Evolutionary conservation across 2,113 vertebrate species (phyloP).

Genomic region (Cercocebus atys): DNA sequence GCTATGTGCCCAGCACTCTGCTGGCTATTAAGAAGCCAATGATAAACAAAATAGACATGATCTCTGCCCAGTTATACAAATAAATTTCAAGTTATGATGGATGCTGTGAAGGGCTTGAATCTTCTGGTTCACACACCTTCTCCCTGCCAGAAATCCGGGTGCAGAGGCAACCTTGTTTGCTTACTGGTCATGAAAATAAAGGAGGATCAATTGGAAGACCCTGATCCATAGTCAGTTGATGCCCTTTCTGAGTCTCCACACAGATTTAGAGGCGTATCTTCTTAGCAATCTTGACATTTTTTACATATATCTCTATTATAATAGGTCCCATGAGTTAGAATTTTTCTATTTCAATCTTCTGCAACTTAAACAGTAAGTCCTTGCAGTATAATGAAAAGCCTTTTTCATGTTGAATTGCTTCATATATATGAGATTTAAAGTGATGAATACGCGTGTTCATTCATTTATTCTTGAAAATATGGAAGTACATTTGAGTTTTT

Average conservation of each 20-base stretch:
- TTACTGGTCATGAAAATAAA: background rate
- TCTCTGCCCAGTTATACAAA: background rate
- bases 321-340: background rate
- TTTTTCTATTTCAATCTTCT: background rate
- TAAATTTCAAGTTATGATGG: background rate
- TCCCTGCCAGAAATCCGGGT: slow-evolving; percentile 6
- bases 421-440: background rate
- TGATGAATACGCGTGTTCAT: background rate
- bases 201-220: background rate
- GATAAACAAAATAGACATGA: slow-evolving; percentile 25
- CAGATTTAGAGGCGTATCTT: background rate
- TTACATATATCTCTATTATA: background rate
- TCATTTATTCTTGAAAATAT: background rate
- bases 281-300: background rate
- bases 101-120: background rate
- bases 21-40: background rate
- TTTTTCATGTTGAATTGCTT: background rate
- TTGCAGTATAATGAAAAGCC: background rate
- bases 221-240: background rate
- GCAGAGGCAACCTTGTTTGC: background rate
- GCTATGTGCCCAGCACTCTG: background rate
- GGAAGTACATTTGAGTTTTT: background rate
- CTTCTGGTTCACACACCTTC: background rate
- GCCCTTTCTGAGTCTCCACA: background rate
- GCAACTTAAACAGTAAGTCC: background rate